A percentile compares a stretch with the other conserved stretches of the same genome.
Evolutionary conservation across 2,888 invertebrate species (phyloP).

Genomic region (Drosophila ustulata): DNA sequence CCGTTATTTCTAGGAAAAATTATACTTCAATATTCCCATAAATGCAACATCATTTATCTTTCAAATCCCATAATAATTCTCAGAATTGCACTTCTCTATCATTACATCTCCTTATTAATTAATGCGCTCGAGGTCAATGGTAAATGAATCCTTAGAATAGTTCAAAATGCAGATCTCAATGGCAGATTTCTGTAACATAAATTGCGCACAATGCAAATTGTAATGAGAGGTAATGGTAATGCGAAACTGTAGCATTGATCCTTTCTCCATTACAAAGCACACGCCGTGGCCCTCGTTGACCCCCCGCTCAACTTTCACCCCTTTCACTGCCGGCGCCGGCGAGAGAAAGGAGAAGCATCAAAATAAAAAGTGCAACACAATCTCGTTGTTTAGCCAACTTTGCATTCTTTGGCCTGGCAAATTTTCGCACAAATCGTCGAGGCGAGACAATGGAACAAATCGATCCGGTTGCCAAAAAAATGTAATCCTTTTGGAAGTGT

Average conservation of each 20-base stretch:
- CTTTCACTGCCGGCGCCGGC: slow-evolving; percentile 14
- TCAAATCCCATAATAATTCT: background rate
- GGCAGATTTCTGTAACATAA: background rate
- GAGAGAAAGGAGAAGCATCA: slow-evolving; percentile 1
- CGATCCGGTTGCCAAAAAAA: background rate
- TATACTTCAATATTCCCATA: too few relatives aligned
- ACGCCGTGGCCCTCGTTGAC: slow-evolving; percentile 30
- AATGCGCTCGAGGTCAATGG: background rate
- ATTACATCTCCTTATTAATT: background rate
- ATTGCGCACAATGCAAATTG: slow-evolving; percentile 11
- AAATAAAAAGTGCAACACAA: slow-evolving; percentile 27
- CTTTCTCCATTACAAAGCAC: slow-evolving; percentile 32
- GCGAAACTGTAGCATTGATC: slow-evolving; percentile 19
- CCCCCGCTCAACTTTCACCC: slow-evolving; percentile 45
- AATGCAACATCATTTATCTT: too few relatives aligned
- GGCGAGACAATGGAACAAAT: slow-evolving; percentile 30
- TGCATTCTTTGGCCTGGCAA: slow-evolving; percentile 50
- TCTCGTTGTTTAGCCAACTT: slow-evolving; percentile 67
- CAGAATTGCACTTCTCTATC: background rate
- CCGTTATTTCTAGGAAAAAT: too few relatives aligned
- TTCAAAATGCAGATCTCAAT: background rate
- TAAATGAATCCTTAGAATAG: background rate
- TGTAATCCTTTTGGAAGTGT: background rate
- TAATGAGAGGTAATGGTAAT: background rate
- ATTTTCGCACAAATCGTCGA: slow-evolving; percentile 59